These are phyloP conservation scores for Caenorhabditis sp. DNA, from an alignment of 2,888 invertebrate genomes.

Conservation along the genomic window DNA sequence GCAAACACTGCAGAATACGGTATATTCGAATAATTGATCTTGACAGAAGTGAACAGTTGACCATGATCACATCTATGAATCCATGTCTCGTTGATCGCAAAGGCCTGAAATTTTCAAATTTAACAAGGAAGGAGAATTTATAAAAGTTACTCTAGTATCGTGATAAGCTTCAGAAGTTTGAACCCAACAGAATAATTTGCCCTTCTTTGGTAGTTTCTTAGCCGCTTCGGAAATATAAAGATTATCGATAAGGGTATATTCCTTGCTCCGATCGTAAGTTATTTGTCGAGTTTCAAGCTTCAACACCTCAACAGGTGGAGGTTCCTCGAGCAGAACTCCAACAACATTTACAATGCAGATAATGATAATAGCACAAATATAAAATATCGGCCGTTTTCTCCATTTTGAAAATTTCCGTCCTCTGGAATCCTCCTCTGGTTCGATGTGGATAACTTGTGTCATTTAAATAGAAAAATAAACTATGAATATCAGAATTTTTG, in stretches of 20 bases:
- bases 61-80: constrained; percentile 59
- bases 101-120: constrained; percentile 22
- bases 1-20: constrained; percentile 60
- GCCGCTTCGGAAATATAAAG: constrained; percentile 42
- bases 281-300: background rate
- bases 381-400: too few relatives aligned
- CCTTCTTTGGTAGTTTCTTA: constrained; percentile 35
- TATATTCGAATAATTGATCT: constrained; percentile 39
- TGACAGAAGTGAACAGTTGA: constrained; percentile 55
- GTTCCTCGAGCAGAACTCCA: too few relatives aligned
- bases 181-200: constrained; percentile 49
- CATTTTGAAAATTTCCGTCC: too few relatives aligned
- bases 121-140: too few relatives aligned
- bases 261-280: constrained; percentile 9
- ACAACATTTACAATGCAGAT: too few relatives aligned
- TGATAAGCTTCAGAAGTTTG: constrained; percentile 43
- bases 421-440: too few relatives aligned
- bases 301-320: too few relatives aligned
- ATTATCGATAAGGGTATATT: constrained; percentile 5
- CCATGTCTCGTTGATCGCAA: constrained; percentile 62
- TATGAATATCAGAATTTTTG: too few relatives aligned
- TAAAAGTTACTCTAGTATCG: constrained; percentile 26
- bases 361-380: too few relatives aligned
- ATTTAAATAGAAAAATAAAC: too few relatives aligned
- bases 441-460: too few relatives aligned